A percentile compares a stretch with the other conserved stretches of the same genome.
Evolutionary conservation across 2,797 vertebrate species (phyloP).

Genomic region (Tapirus indicus): DNA sequence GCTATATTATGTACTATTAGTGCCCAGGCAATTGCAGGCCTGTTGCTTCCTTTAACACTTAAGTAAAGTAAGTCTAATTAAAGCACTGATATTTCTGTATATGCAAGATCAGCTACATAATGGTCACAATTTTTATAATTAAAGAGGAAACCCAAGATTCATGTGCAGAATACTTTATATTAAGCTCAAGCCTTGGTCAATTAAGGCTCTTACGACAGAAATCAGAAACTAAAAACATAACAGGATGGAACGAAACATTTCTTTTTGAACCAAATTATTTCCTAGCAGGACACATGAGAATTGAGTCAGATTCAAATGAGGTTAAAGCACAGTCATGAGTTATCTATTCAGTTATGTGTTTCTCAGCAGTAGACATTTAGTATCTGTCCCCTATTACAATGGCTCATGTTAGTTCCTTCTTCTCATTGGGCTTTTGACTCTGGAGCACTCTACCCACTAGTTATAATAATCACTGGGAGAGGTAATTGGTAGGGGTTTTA

Average conservation of each 20-base stretch:
- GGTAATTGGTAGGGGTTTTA: not conserved
- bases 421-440: not conserved
- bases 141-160: constrained; percentile 78
- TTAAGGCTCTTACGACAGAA: not conserved
- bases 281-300: not conserved
- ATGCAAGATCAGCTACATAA: constrained; percentile 79
- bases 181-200: constrained; percentile 20
- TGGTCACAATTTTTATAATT: constrained; percentile 81
- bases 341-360: not conserved
- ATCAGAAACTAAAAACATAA: constrained; percentile 65
- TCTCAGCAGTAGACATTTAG: not conserved
- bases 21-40: constrained; percentile 83
- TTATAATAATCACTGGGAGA: not conserved
- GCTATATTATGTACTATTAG: constrained; percentile 87
- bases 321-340: not conserved
- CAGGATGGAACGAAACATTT: constrained; percentile 49
- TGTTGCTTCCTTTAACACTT: constrained; percentile 86
- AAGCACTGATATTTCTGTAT: constrained; percentile 84
- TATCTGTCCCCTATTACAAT: not conserved
- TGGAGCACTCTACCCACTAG: not conserved
- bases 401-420: not conserved
- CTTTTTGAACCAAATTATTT: constrained; percentile 66
- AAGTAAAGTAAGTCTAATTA: constrained; percentile 88
- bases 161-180: constrained; percentile 53
- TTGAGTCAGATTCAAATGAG: constrained; percentile 23